phyloP scores from a whole-genome alignment of 2,113 vertebrate genomes.

The Caranx ignobilis region DNA sequence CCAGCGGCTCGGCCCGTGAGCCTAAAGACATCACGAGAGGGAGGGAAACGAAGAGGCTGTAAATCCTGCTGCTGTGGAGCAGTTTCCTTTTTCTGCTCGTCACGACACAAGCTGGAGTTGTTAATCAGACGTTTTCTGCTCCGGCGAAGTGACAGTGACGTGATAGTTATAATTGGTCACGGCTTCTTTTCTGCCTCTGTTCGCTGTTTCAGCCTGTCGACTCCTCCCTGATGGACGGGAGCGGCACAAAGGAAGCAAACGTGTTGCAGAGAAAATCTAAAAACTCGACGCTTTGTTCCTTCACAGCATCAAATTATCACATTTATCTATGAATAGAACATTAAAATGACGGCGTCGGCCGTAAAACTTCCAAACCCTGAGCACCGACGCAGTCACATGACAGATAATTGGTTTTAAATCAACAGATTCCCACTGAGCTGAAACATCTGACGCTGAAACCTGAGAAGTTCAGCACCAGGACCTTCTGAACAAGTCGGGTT shows the following conservation, averaged over 20 bases:
- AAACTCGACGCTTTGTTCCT: not conserved
- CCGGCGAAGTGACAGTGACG: not conserved
- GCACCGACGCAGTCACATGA: too few species aligned
- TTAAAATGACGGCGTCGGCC: too few species aligned
- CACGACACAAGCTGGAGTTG: not conserved
- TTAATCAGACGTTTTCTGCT: not conserved
- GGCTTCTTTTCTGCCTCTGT: not conserved
- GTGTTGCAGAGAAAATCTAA: not conserved
- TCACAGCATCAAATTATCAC: too few species aligned
- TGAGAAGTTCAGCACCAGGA: too few species aligned
- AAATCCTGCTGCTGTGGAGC: slow-evolving; percentile 30
- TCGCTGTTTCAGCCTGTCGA: not conserved
- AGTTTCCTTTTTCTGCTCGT: not conserved
- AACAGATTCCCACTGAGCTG: too few species aligned
- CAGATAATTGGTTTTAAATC: too few species aligned
- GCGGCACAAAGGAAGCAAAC: not conserved
- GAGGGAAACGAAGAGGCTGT: not conserved
- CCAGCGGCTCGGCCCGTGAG: slow-evolving; percentile 12
- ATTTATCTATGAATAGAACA: too few species aligned
- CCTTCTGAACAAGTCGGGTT: too few species aligned
- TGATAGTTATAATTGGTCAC: not conserved
- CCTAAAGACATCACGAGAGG: slow-evolving; percentile 27
- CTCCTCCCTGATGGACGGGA: not conserved
- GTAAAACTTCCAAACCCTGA: too few species aligned
- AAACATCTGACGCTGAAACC: too few species aligned